Conservation (phyloP, 2,797 vertebrate species). For the Menidia menidia region DNA sequence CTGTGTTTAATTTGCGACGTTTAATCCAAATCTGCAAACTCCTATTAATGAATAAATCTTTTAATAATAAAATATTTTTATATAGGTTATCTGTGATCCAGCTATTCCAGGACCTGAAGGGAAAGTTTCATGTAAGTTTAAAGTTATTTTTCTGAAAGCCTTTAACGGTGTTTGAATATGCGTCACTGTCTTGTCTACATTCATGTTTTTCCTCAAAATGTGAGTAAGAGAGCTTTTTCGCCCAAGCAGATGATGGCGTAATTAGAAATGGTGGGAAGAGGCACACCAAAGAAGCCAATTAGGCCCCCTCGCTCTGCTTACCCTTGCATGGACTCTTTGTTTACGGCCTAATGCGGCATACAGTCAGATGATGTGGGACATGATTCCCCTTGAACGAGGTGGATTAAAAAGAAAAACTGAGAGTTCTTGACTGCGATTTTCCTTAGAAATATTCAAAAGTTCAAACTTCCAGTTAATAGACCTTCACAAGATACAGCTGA, state of each 20-base stretch:
- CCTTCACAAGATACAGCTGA: not conserved
- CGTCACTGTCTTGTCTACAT: not conserved
- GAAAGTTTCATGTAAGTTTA: too few species aligned
- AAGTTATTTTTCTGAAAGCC: not conserved
- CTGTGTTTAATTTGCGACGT: too few species aligned
- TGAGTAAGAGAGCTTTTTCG: conserved; percentile 3
- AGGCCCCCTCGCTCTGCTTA: conserved; percentile 47
- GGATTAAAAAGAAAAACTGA: not conserved
- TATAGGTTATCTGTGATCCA: too few species aligned
- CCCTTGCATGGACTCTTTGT: conserved; percentile 67
- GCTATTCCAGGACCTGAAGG: too few species aligned
- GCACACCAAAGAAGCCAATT: conserved; percentile 56
- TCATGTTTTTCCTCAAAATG: not conserved
- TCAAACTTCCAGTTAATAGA: not conserved
- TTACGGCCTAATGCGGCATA: conserved; percentile 57
- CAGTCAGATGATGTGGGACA: conserved; percentile 74
- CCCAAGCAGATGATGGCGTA: conserved; percentile 16
- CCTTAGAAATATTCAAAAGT: not conserved
- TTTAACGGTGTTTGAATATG: not conserved
- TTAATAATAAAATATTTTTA: too few species aligned
- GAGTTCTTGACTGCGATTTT: not conserved
- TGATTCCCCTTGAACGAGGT: conserved; percentile 10
- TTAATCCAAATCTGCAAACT: too few species aligned
- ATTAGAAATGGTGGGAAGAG: conserved; percentile 65
- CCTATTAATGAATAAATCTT: too few species aligned